Evolutionary conservation across 1,140 invertebrate species (phyloP).

Genomic region (Drosophila eugracilis): DNA sequence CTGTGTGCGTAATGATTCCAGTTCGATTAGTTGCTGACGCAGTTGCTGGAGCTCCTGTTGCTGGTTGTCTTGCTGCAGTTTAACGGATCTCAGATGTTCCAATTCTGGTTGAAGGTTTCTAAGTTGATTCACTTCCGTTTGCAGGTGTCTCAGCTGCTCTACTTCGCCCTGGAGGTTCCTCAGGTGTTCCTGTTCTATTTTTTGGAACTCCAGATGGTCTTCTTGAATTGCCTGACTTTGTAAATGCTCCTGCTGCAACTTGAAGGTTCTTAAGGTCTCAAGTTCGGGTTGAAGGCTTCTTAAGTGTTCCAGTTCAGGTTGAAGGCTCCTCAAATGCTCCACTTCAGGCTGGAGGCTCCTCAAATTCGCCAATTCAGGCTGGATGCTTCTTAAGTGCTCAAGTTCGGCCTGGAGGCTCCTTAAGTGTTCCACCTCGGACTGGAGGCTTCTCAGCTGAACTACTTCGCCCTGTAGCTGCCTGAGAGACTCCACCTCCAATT

Average conservation of each 20-base stretch:
- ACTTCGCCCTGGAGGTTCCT: neutral
- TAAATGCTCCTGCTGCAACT: constrained; percentile 6
- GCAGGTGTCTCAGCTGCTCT: neutral
- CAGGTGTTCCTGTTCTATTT: constrained; percentile 3
- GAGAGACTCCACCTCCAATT: constrained; percentile 83
- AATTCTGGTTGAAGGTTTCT: neutral
- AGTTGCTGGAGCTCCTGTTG: neutral
- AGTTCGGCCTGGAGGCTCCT: no score
- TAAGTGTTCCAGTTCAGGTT: constrained; percentile 62
- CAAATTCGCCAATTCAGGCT: constrained; percentile 54
- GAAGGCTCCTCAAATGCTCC: constrained; percentile 86
- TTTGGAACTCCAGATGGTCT: constrained; percentile 4
- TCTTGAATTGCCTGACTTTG: constrained; percentile 23
- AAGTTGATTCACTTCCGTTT: constrained; percentile 4
- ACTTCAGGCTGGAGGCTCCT: constrained; percentile 85
- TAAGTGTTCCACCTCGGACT: no score
- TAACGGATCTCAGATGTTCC: neutral
- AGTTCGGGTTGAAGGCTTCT: no score
- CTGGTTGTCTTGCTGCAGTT: constrained; percentile 2
- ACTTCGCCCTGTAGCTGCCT: neutral
- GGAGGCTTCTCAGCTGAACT: neutral
- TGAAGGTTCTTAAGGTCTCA: neutral
- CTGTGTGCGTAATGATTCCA: neutral
- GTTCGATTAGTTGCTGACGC: neutral
- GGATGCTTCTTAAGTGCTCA: no score